Base-by-base conservation (phyloP, 1,140 invertebrate genomes). In the Neodiprion fabricii region DNA sequence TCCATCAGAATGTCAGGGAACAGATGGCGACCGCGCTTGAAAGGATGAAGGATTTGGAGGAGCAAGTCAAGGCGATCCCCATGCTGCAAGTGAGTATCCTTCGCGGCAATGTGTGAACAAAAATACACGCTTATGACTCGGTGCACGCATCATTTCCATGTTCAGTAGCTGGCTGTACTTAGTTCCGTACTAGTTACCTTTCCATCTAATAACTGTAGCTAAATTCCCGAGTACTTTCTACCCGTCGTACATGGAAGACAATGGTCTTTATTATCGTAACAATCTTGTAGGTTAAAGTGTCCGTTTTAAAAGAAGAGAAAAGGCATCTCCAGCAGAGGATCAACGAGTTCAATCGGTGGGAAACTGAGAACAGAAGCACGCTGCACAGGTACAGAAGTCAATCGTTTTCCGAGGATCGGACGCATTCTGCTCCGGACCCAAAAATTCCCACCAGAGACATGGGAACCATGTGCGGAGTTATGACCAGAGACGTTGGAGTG, bases 31-130 rank as follows among this genome's bases (percentile, higher is more conserved):
- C 92, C 14, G 95, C 94, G 81, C 86, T 96, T 70, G 91, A 94
- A 82, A 89, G 93, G 66, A 93, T 96, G 86, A 92, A 91, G 82
- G 94, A 96, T 80, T 87, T 97, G 75, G 95, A 96, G 87, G 94
- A 95, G 84, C 94, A 96, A 89, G 94, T 96, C 21, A 96, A 96
- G 89, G 85, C 91, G 50, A 94, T 97, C 85, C 95, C 95, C n/a
- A 89, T 93, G 79, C 86, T 97, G 71, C 92, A 96, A 91, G 94
- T 95, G 83, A 86, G 77, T 76, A 50, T 40, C 28, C 28, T 40
- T 40, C 28, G 28, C 28, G 28, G 2, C 28, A 40, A 40, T 40
- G 28, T 40, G 28, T 40, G 28, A 40, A 40, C 28, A 40, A 40
- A 40, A 40, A 40, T 40, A 5, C 28, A 40, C 28, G 28, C 28